Percentiles rank a stretch among this genome's conserved stretches.
Conservation (phyloP, 2,888 invertebrate species). For the Desoria tigrina region DNA sequence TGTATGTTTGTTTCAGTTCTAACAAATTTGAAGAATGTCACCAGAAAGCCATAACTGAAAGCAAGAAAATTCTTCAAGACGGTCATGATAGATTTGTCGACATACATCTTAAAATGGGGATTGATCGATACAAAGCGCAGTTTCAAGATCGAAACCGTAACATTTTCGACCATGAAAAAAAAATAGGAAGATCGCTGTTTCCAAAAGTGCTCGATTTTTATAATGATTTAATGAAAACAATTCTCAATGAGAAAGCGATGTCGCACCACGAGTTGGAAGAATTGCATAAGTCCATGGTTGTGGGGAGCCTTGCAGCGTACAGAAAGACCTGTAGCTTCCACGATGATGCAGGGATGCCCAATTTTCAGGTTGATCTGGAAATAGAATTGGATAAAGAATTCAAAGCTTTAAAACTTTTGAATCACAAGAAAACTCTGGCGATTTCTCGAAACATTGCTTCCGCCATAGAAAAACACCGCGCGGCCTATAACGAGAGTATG, state of each 20-base stretch:
- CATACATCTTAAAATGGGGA: background rate
- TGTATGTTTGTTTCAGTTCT: no score
- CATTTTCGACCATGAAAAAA: background rate
- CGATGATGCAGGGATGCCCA: no score
- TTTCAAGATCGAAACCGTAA: background rate
- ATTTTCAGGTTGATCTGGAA: background rate
- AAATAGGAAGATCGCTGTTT: no score
- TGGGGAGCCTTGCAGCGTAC: background rate
- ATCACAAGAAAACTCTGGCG: background rate
- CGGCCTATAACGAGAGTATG: background rate
- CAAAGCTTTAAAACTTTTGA: background rate
- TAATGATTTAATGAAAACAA: no score
- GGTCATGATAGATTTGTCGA: background rate
- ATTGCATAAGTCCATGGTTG: background rate
- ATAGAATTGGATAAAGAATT: background rate
- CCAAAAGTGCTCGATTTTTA: no score
- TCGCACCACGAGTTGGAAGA: no score
- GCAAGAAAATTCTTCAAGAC: no score
- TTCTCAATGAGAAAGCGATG: no score
- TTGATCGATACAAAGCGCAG: background rate
- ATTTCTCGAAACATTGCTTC: background rate
- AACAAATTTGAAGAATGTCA: no score
- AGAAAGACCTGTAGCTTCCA: background rate
- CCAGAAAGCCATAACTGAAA: no score
- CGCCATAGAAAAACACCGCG: background rate